Evolutionary conservation across 2,113 vertebrate species (phyloP).

Genomic region (Gavialis gangeticus): DNA sequence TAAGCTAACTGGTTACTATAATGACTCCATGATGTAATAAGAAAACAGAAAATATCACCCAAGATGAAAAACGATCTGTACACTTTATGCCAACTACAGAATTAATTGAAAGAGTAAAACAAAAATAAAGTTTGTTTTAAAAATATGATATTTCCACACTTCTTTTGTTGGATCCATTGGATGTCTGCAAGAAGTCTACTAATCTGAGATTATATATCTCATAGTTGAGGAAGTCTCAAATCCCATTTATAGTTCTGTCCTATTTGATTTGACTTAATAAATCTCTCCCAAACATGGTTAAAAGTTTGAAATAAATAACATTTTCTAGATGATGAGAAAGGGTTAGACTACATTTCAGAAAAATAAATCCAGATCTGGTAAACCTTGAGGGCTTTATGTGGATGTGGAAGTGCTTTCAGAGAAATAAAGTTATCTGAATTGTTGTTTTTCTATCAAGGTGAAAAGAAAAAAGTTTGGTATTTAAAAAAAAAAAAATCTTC

Average conservation of each 20-base stretch:
- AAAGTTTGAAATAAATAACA: too few species aligned
- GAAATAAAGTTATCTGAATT: too few species aligned
- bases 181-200: neutral
- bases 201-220: neutral
- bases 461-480: too few species aligned
- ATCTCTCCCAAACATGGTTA: too few species aligned
- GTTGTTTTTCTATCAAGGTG: too few species aligned
- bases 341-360: too few species aligned
- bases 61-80: neutral
- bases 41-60: fast-evolving
- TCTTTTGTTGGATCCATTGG: neutral
- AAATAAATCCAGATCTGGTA: too few species aligned
- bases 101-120: neutral
- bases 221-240: neutral
- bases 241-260: neutral
- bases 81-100: fast-evolving
- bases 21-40: neutral
- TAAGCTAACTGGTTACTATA: neutral
- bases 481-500: too few species aligned
- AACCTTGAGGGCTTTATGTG: too few species aligned
- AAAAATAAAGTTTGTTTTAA: neutral
- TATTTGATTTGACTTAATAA: too few species aligned
- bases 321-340: too few species aligned
- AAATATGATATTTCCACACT: neutral
- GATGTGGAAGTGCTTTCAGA: too few species aligned